Evolutionary conservation across 64 coral and sea anemone species (phyloP).

Genomic region (Dendronephthya gigantea): DNA sequence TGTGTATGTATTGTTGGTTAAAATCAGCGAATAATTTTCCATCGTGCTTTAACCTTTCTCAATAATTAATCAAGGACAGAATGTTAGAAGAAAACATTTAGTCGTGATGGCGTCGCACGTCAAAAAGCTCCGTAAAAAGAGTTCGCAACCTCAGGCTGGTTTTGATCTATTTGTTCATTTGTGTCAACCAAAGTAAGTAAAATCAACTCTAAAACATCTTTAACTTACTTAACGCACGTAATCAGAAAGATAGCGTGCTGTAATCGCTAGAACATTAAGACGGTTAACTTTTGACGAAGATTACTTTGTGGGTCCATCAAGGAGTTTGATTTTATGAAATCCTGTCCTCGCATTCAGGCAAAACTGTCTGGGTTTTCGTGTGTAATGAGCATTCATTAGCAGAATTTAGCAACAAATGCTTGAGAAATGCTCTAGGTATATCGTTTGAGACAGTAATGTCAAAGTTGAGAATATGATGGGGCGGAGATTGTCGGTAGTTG

Average conservation of each 20-base stretch:
- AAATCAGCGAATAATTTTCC: not conserved
- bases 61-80: not conserved
- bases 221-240: not conserved
- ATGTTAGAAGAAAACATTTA: not conserved
- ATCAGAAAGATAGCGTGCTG: not conserved
- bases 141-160: not conserved
- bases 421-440: too few relatives aligned
- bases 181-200: not conserved
- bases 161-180: not conserved
- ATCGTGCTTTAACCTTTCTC: not conserved
- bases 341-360: too few relatives aligned
- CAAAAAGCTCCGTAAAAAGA: not conserved
- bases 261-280: not conserved
- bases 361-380: too few relatives aligned
- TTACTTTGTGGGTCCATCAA: not conserved
- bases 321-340: too few relatives aligned
- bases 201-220: not conserved
- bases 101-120: not conserved
- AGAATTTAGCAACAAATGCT: too few relatives aligned
- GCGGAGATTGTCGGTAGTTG: too few relatives aligned
- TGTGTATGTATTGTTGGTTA: not conserved
- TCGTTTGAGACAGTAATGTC: too few relatives aligned
- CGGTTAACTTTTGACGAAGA: not conserved
- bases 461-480: too few relatives aligned
- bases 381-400: too few relatives aligned